Evolutionary conservation across 2,888 invertebrate species (phyloP), one percentile per base, ranked within the genome.

Genomic region (Eristalinus aeneus): DNA sequence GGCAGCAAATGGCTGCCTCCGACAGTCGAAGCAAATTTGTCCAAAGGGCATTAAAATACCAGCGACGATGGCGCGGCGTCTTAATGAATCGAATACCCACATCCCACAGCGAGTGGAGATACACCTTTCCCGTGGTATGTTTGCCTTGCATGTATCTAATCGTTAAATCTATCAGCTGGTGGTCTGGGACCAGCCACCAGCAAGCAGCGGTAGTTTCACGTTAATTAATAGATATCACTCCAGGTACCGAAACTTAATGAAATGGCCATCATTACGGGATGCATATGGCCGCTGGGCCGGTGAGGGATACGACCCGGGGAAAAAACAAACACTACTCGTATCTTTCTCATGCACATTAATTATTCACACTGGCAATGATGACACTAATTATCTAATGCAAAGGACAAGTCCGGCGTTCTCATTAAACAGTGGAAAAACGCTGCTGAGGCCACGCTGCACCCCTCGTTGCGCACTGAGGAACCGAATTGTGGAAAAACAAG

Each of bases 181-280:
- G 68, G 63, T 69, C 67, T 2, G 20, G 23, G 20, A 16, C 31
- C 16, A 32, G 20, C 16, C 11, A 34, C 20, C 11, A 16, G 73
- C 36, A 67, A 63, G 34, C 64, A 71, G 23, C 65, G 54, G 77
- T 69, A 77, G 78, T 82, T 86, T 82, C 60, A 77, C 73, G 86
- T 86, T 86, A 86, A 86, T 86, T 86, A 86, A 86, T 86, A 86
- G 86, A 86, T 82, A 71, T 74, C 86, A 77, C 86, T 71, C 16
- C 65, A 67, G 82, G 74, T 61, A 74, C 85, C 53, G 20, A 32
- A 80, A 64, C 72, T 72, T 80, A 81, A 85, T 85, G 73, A 77
- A 85, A 76, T 76, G 72, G 8, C 61, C 79, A 68, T 69, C 63
- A 67, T 75, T 75, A 67, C 60, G 80, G 68, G 85, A 85, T 81